Base-by-base conservation (phyloP, 2,888 invertebrate species). In the Heliothis peltigera region DNA sequence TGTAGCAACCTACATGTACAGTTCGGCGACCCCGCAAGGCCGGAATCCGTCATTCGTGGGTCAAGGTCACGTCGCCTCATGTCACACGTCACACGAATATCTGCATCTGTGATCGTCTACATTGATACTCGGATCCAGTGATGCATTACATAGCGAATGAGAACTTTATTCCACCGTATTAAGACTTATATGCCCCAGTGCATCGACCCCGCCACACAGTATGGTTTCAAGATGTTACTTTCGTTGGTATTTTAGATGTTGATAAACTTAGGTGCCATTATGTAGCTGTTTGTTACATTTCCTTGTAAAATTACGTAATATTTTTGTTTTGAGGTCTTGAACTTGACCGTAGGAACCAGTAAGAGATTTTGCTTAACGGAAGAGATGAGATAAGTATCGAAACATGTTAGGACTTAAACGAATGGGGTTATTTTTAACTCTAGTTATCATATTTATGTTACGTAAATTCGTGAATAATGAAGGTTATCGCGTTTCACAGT, bases 101-200 rank as follows among this genome's bases (percentile, higher is more conserved):
- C 92, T 93, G 92, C 92, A 92, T 92, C 92, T 92, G 91, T 86
- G 92, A 93, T 93, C 91, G 90, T 92, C 93, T 89, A 92, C 91
- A 88, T 89, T 90, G 92, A 92, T 92, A 92, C 77, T 81, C 74
- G 72, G 58, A 73, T 68, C 57, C 77, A 54, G 80, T 70, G 67
- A 64, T 86, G 84, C 87, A 89, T 70, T 80, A 64, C 57, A 48
- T 60, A 75, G 74, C 82, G 81, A 93, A 82, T 89, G 76, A 86
- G 69, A 80, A 88, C 91, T 85, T 84, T 93, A 89, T 83, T 69
- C 78, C 86, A 61, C 75, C 53, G 89, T 70, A 69, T 83, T 92
- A 92, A 89, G 89, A 79, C 75, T 73, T 80, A 84, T 86, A 87
- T 89, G 88, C 89, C 88, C 84, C 79, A 81, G 93, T 92, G 92